These are phyloP conservation scores for Festucalex cinctus DNA, from an alignment of 2,113 vertebrate species.

Conservation along the genomic window DNA sequence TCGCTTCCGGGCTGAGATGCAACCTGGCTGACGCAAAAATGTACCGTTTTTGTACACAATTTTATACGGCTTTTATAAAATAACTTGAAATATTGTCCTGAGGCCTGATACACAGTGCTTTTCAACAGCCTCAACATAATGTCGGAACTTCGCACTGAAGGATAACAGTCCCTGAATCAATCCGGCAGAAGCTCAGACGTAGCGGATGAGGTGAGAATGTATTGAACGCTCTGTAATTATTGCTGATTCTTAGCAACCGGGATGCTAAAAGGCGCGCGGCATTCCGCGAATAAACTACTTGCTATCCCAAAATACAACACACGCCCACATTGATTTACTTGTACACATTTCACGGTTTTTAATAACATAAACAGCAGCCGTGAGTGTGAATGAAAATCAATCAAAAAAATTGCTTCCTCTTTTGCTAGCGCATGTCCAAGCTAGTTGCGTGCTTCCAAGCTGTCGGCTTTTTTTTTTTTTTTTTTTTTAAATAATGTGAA, in stretches of 20 bases:
- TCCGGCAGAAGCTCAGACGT: conserved; percentile 19
- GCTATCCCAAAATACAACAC: background rate
- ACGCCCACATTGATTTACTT: background rate
- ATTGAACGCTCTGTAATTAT: conserved; percentile 60
- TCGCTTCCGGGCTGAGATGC: conserved; percentile 64
- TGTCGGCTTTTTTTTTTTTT: background rate
- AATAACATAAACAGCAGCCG: background rate
- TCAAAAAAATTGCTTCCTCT: background rate
- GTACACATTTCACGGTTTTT: background rate
- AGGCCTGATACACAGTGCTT: rapidly evolving
- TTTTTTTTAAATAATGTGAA: too few species aligned
- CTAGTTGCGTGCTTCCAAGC: too few species aligned
- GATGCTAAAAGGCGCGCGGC: background rate
- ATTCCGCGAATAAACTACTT: background rate
- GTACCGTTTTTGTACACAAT: conserved; percentile 23
- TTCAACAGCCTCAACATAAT: background rate
- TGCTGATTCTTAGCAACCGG: conserved; percentile 20
- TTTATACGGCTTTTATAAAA: conserved; percentile 16
- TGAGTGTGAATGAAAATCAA: background rate
- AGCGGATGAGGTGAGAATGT: conserved; percentile 65
- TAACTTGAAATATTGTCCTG: background rate
- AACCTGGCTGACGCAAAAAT: conserved; percentile 53
- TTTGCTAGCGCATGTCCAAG: background rate
- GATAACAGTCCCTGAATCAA: background rate
- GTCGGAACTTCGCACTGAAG: background rate